Percentiles rank a stretch among this genome's conserved stretches.
phyloP scores from a whole-genome alignment of 2,797 vertebrate species.

The Parotocinclus haroldoi region DNA sequence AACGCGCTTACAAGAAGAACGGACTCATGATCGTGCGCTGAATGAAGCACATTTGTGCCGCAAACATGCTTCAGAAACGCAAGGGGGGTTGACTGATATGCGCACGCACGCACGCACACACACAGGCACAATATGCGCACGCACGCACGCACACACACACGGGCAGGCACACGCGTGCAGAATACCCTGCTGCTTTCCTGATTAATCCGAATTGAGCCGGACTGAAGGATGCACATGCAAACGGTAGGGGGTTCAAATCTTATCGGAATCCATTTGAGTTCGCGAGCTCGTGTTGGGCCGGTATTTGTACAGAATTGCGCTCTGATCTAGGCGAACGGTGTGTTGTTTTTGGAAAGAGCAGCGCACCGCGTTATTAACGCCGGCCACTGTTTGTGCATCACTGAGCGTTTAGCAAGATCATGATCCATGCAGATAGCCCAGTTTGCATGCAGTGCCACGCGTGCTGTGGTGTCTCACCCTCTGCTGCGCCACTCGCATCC shows the following conservation, averaged over 20 bases:
- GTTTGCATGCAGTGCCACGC: slow-evolving; percentile 1
- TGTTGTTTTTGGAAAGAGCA: too few species aligned
- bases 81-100: too few species aligned
- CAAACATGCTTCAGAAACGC: slow-evolving; percentile 1
- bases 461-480: not conserved
- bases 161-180: too few species aligned
- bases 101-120: slow-evolving; percentile 5
- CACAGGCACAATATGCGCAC: not conserved
- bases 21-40: not conserved
- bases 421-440: not conserved
- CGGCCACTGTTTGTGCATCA: too few species aligned
- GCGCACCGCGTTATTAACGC: not conserved
- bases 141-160: slow-evolving; percentile 1
- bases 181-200: not conserved
- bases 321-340: too few species aligned
- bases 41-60: slow-evolving; percentile 10
- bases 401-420: too few species aligned
- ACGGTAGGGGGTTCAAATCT: not conserved
- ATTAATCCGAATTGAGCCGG: not conserved
- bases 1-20: too few species aligned
- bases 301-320: not conserved
- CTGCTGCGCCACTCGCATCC: not conserved
- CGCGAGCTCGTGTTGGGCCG: not conserved
- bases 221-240: not conserved
- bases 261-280: not conserved